These are phyloP conservation scores for Serripes groenlandicus DNA, from an alignment of 2,888 invertebrate genomes.

Conservation along the genomic window DNA sequence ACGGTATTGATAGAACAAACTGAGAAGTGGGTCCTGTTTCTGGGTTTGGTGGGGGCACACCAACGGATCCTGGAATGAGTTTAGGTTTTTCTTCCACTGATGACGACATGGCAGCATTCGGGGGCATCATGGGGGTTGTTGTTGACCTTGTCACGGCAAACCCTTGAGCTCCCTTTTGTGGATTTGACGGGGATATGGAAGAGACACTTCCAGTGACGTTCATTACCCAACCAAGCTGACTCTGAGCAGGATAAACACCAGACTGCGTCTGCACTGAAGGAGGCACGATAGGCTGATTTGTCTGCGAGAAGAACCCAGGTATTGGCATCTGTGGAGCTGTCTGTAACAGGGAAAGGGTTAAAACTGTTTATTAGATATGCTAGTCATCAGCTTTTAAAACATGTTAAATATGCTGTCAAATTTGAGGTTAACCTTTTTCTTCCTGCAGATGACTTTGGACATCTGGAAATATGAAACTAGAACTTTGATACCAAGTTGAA, in stretches of 20 bases:
- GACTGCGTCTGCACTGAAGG: conserved; percentile 28
- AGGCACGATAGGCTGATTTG: conserved; percentile 17
- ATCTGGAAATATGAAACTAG: no score
- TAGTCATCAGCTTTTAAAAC: no score
- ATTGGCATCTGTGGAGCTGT: no score
- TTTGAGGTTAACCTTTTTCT: no score
- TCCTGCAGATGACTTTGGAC: no score
- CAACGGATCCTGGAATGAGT: conserved; percentile 65
- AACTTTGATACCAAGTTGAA: no score
- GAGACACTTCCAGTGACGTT: conserved; percentile 7
- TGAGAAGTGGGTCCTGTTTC: no score
- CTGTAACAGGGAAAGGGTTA: no score
- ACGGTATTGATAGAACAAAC: no score
- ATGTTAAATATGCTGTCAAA: no score
- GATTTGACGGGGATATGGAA: conserved; percentile 38
- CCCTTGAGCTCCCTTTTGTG: conserved; percentile 33
- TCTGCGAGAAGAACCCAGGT: not conserved
- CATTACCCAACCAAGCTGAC: conserved; percentile 24
- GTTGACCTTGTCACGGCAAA: conserved; percentile 25
- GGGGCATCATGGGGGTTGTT: conserved; percentile 64
- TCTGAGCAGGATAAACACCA: no score
- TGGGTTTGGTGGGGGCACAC: conserved; percentile 51
- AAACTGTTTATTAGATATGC: no score
- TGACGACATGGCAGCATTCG: conserved; percentile 69
- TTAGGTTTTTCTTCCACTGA: conserved; percentile 49